Evolutionary conservation across 2,797 vertebrate genomes (phyloP).

Genomic region (Pseudochirops corinnae): DNA sequence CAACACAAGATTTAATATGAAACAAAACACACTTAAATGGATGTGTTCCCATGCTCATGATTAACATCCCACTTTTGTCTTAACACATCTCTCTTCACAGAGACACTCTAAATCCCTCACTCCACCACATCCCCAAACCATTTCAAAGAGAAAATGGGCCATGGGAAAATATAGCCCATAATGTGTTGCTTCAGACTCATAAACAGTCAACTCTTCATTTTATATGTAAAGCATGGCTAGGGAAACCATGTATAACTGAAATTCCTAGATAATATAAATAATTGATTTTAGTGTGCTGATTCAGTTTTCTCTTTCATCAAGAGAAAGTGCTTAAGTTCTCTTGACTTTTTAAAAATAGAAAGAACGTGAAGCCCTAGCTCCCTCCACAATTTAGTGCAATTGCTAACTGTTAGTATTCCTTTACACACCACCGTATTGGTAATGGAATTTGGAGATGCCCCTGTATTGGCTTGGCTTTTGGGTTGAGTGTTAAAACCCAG

Average conservation of each 20-base stretch:
- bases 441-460: too few relatives aligned
- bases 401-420: background rate
- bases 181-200: background rate
- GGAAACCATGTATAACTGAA: conserved; percentile 26
- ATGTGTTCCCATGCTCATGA: conserved; percentile 3
- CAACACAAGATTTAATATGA: conserved; percentile 16
- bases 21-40: conserved; percentile 17
- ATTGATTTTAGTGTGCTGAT: conserved; percentile 13
- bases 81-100: background rate
- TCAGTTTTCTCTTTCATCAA: background rate
- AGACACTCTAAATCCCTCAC: background rate
- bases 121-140: conserved; percentile 8
- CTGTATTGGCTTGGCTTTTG: too few relatives aligned
- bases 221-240: background rate
- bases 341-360: background rate
- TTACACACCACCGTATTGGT: too few relatives aligned
- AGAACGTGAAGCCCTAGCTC: background rate
- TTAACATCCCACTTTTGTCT: conserved; percentile 5
- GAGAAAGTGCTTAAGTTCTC: background rate
- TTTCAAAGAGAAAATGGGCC: conserved; percentile 26
- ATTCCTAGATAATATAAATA: conserved; percentile 4
- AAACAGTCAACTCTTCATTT: background rate
- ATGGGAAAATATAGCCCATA: background rate
- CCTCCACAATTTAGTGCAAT: background rate
- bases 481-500: too few relatives aligned